Evolutionary conservation across 1,140 invertebrate species (phyloP).

Genomic region (Ladona fulva): DNA sequence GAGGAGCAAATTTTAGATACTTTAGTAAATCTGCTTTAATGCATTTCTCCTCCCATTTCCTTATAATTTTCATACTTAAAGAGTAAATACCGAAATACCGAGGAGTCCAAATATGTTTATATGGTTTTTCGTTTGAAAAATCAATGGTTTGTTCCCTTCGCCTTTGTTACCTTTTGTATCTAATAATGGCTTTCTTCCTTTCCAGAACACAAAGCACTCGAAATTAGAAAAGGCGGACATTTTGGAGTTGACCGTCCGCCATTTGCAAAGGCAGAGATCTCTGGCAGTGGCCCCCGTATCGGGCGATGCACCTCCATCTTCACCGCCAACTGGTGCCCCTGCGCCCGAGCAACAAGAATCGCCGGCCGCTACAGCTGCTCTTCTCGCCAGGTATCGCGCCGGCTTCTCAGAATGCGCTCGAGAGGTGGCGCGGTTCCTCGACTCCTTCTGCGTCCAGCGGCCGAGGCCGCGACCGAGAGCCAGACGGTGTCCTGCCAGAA

Average conservation of each 20-base stretch:
- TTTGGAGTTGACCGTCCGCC: slow-evolving; percentile 80
- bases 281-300: slow-evolving; percentile 42
- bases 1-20: no score
- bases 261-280: slow-evolving; percentile 65
- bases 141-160: no score
- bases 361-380: slow-evolving; percentile 19
- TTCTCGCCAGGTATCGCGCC: slow-evolving; percentile 46
- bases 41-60: no score
- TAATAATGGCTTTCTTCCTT: slow-evolving; percentile 17
- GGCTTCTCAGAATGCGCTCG: slow-evolving; percentile 74
- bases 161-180: no score
- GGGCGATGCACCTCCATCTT: background rate
- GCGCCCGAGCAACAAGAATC: background rate
- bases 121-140: no score
- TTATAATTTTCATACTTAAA: no score
- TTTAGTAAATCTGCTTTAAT: no score
- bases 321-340: background rate
- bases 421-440: slow-evolving; percentile 42
- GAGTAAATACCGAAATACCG: no score
- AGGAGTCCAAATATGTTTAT: no score
- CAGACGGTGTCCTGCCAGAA: background rate
- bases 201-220: slow-evolving; percentile 56
- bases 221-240: slow-evolving; percentile 91
- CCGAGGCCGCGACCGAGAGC: background rate
- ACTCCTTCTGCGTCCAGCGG: slow-evolving; percentile 3